Evolutionary conservation across 2,888 invertebrate species (phyloP), one percentile per base, ranked within the genome.

Genomic region (Drosophila infuscata): DNA sequence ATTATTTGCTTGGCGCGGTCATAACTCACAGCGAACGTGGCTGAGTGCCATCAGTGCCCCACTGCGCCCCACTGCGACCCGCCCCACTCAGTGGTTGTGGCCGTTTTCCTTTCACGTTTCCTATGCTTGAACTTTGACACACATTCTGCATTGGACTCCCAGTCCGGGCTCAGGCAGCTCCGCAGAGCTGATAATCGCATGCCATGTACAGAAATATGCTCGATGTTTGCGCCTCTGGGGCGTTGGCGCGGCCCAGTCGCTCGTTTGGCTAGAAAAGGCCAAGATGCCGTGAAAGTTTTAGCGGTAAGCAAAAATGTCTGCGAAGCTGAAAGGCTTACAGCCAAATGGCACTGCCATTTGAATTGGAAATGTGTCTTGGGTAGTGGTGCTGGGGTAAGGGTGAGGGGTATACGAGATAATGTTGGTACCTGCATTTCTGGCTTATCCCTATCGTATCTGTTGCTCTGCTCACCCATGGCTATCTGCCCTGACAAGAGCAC

Each of bases 1-100:
- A 89, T 88, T 88, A 89, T 89, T 88, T 88, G 88, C 85, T 79
- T 66, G 89, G 89, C 77, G 79, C 62, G 82, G 83, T 76, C 87
- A 89, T 88, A 87, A 89, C 88, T 88, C 87, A 88, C 63, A 67
- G 74, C 36, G 68, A 75, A 80, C 80, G 71, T 77, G 81, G 79
- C 29, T 25, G 43, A 41, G 79, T 79, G 79, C 72, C 66, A 76
- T 73, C 71, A 58, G 64, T 53, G 61, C 38, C 66, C 51, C 69
- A 25, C 57, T 54, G 7, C 29, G 9, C 41, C 17, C 43, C 51
- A n/a, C 20, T 25, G 25, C 25, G 25, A 25, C 25, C 25, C 25
- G 29, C 69, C 63, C 41, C 56, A 38, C 38, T 49, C 7, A 35
- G 17, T 4, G 36, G 53, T 48, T 54, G 36, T 68, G 77, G 70